These are phyloP conservation scores for Colaptes auratus DNA, from an alignment of 2,113 vertebrate genomes.

Conservation along the genomic window DNA sequence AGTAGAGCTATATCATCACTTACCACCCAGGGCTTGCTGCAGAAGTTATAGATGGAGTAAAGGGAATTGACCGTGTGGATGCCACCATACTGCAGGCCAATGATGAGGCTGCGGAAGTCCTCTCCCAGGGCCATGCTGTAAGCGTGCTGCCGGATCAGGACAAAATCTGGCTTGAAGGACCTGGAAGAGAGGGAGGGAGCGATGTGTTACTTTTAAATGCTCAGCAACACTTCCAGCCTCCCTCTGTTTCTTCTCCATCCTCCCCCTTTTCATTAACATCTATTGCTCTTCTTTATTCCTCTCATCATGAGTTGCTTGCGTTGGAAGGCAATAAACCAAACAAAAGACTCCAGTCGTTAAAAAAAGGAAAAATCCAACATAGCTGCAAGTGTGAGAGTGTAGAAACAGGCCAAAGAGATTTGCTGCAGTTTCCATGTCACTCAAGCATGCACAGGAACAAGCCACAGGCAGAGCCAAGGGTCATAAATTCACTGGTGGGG, in stretches of 20 bases:
- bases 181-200: conserved; percentile 64
- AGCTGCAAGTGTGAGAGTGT: neutral
- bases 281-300: neutral
- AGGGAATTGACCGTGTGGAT: conserved; percentile 89
- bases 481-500: conserved; percentile 48
- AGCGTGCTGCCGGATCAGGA: conserved; percentile 91
- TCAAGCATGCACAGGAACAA: conserved; percentile 46
- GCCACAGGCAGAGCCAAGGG: neutral
- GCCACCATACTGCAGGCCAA: conserved; percentile 91
- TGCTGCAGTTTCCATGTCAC: conserved; percentile 44
- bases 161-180: conserved; percentile 93
- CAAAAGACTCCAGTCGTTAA: neutral
- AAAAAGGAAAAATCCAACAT: neutral
- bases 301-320: neutral
- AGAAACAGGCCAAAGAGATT: conserved; percentile 36
- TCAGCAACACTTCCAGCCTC: neutral
- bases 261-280: neutral
- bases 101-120: conserved; percentile 92
- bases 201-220: neutral
- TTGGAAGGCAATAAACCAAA: neutral
- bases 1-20: conserved; percentile 16
- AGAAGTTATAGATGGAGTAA: conserved; percentile 97
- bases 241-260: neutral
- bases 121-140: conserved; percentile 95
- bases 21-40: conserved; percentile 99